A percentile compares a stretch with the other conserved stretches of the same genome.
These are phyloP conservation scores for Ectemnius cavifrons DNA, from an alignment of 2,888 invertebrate genomes.

Conservation along the genomic window DNA sequence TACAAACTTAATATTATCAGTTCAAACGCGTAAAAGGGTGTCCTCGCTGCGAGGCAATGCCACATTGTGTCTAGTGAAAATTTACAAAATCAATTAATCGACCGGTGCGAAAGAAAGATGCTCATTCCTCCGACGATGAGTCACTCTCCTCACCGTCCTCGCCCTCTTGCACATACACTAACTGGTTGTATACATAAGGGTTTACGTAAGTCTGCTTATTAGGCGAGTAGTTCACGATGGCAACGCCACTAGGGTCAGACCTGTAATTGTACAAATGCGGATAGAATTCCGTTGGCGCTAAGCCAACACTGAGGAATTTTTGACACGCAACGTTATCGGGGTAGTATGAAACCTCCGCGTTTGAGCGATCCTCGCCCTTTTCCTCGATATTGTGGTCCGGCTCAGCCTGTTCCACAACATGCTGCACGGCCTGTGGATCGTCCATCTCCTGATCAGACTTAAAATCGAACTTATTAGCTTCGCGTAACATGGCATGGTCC, in stretches of 20 bases:
- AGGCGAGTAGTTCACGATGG: constrained; percentile 72
- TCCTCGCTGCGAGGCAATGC: constrained; percentile 40
- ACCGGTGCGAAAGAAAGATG: constrained; percentile 48
- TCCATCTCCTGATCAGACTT: constrained; percentile 39
- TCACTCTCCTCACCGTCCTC: constrained; percentile 66
- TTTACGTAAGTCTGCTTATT: constrained; percentile 70
- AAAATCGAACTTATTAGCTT: constrained; percentile 39
- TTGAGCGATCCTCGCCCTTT: constrained; percentile 43
- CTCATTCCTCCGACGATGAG: constrained; percentile 68
- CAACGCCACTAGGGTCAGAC: constrained; percentile 68
- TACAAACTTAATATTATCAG: constrained; percentile 76
- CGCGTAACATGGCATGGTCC: constrained; percentile 59
- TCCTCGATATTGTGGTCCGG: constrained; percentile 46
- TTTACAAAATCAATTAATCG: constrained; percentile 55
- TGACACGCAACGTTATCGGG: constrained; percentile 50
- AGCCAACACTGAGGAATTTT: constrained; percentile 67
- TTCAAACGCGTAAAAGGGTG: constrained; percentile 41
- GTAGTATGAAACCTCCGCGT: constrained; percentile 46
- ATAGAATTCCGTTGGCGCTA: constrained; percentile 68
- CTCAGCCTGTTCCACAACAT: constrained; percentile 38
- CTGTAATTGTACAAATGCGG: constrained; percentile 73
- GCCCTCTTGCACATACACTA: constrained; percentile 60
- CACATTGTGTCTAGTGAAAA: constrained; percentile 43
- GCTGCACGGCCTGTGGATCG: constrained; percentile 36
- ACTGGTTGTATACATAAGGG: constrained; percentile 70